phyloP scores from a whole-genome alignment of 2,888 invertebrate species.

The Spatulosminthurus flaviceps region DNA sequence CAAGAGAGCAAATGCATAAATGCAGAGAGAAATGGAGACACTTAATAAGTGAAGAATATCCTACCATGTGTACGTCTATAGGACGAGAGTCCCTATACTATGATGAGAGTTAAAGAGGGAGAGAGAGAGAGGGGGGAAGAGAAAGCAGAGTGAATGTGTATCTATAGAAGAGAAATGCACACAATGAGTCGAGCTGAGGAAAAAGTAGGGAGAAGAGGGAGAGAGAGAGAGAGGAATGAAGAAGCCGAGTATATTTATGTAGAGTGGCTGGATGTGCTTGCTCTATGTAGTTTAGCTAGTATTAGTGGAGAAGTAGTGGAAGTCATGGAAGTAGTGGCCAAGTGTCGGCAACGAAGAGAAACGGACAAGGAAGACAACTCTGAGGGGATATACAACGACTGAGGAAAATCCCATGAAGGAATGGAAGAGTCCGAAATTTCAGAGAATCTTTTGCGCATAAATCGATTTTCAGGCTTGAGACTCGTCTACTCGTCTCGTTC shows the following conservation, averaged over 20 bases:
- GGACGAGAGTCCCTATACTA: not conserved
- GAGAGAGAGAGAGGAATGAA: constrained; percentile 1
- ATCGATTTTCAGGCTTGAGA: constrained; percentile 58
- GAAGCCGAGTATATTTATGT: constrained; percentile 33
- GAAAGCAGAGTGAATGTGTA: constrained; percentile 9
- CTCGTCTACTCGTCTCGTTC: constrained; percentile 47
- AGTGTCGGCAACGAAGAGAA: constrained; percentile 30
- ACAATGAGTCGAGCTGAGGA: not conserved
- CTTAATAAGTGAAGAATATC: constrained; percentile 28
- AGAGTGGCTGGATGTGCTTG: not conserved
- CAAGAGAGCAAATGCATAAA: constrained; percentile 30
- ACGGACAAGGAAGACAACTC: constrained; percentile 31
- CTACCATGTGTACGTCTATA: not conserved
- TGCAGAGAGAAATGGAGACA: constrained; percentile 13
- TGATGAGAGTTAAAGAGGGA: not conserved
- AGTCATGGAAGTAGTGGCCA: constrained; percentile 6
- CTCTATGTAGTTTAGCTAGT: constrained; percentile 6
- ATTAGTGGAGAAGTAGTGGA: constrained; percentile 21
- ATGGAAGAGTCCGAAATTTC: constrained; percentile 53
- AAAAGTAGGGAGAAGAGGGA: constrained; percentile 1
- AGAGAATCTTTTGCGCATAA: constrained; percentile 62
- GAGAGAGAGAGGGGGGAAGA: too few relatives aligned
- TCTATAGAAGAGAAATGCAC: constrained; percentile 8
- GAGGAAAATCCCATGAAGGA: constrained; percentile 39
- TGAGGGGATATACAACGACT: constrained; percentile 34